Evolutionary conservation across 2,113 vertebrate genomes (phyloP).

Genomic region (Fukomys damarensis): DNA sequence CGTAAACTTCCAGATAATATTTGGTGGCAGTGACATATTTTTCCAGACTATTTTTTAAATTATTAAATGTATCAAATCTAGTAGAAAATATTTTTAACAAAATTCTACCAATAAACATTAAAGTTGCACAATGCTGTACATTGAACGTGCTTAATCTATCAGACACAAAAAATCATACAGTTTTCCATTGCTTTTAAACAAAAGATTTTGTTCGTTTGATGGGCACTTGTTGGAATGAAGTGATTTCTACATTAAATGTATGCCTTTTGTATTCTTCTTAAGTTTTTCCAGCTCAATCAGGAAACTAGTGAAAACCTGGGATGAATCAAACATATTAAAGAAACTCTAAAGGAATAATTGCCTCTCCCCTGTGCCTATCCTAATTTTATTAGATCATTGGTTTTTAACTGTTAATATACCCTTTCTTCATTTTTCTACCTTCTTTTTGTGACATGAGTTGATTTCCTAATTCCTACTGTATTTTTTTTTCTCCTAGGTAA

Average conservation of each 20-base stretch:
- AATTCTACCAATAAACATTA: not conserved
- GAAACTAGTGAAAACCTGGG: not conserved
- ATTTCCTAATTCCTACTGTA: constrained; percentile 48
- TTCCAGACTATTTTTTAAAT: not conserved
- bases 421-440: not conserved
- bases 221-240: not conserved
- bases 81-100: not conserved
- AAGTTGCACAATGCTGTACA: not conserved
- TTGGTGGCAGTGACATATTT: not conserved
- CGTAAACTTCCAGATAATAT: not conserved
- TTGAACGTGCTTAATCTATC: not conserved
- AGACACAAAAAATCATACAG: not conserved
- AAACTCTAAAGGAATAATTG: not conserved
- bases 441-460: not conserved
- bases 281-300: not conserved
- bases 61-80: not conserved
- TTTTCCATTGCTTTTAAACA: not conserved
- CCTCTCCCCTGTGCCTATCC: not conserved
- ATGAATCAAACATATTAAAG: not conserved
- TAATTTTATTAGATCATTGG: not conserved
- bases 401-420: not conserved
- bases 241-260: not conserved
- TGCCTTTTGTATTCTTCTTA: not conserved
- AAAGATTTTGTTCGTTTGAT: not conserved
- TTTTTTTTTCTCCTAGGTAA: constrained; percentile 60